Percentiles rank a stretch among this genome's conserved stretches.
Conservation (phyloP, 1,140 invertebrate species). For the Micrasema longulum region DNA sequence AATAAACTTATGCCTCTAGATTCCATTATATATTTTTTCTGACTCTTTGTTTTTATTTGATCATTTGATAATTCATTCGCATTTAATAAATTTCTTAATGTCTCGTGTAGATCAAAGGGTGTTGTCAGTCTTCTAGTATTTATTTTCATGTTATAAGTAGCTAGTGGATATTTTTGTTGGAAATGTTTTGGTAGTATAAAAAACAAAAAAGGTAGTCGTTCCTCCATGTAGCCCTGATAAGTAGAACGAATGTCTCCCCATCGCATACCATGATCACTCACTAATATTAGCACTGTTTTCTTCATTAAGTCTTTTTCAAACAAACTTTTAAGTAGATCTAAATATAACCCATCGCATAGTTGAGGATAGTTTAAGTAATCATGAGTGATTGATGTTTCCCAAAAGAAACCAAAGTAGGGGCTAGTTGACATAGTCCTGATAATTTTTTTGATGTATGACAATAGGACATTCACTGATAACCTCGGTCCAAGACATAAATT, state of each 20-base stretch:
- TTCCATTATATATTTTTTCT: slow-evolving; percentile 52
- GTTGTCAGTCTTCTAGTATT: slow-evolving; percentile 84
- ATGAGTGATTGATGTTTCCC: slow-evolving; percentile 83
- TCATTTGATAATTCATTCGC: slow-evolving; percentile 58
- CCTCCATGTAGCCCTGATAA: slow-evolving; percentile 88
- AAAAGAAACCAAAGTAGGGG: slow-evolving; percentile 80
- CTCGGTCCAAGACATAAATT: slow-evolving; percentile 75
- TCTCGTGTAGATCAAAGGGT: slow-evolving; percentile 87
- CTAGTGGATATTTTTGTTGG: slow-evolving; percentile 70
- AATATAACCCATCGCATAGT: slow-evolving; percentile 73
- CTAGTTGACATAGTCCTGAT: slow-evolving; percentile 66
- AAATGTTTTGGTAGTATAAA: slow-evolving; percentile 84
- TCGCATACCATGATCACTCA: slow-evolving; percentile 94
- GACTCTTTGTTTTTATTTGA: slow-evolving; percentile 57
- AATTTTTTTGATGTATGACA: slow-evolving; percentile 73
- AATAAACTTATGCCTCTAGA: slow-evolving; percentile 81
- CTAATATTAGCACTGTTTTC: slow-evolving; percentile 79
- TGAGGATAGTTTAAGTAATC: slow-evolving; percentile 80
- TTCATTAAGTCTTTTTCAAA: slow-evolving; percentile 72
- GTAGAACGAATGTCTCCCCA: slow-evolving; percentile 81
- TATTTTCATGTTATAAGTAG: slow-evolving; percentile 74
- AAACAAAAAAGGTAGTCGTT: slow-evolving; percentile 87
- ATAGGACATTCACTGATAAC: slow-evolving; percentile 69
- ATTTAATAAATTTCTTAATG: slow-evolving; percentile 62
- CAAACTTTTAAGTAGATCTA: slow-evolving; percentile 71